Base-by-base conservation (phyloP, 2,113 vertebrate species). In the Aphyosemion australe region DNA sequence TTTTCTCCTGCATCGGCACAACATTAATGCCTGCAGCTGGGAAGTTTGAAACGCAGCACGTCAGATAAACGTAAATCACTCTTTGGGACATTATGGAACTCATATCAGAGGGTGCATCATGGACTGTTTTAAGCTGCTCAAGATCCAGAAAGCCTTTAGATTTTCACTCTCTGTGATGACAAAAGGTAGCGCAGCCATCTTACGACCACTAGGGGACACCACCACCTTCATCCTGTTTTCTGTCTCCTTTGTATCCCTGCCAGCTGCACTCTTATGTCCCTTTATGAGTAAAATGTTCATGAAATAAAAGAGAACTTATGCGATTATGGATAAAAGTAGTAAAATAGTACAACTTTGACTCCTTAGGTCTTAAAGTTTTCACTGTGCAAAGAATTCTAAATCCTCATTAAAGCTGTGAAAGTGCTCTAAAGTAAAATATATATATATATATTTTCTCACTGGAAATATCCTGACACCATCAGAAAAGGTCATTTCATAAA, bases 151-250 rank as follows among this genome's bases (percentile, higher is more conserved):
- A 41, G 8, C 19, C 20, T 54, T 41, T 15, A 10, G 2, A 0
- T n/a, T 43, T 34, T 32, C 12, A 53, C 34, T 54, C 49, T 5
- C 9, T 69, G 21, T 5, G 54, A 39, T 3, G 2, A 62, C 63
- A 12, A 12, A 14, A 19, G 18, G 47, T 13, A 54, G 14, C 12
- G 15, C 47, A 42, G 49, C 49, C 2, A 69, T 60, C 74, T 60
- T 87, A 52, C 37, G 76, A 41, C 88, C 93, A 91, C 93, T 88
- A 90, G 93, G 88, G 83, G 89, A 78, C 91, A 88, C 80, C 81
- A 80, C 66, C 74, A 78, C 76, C 82, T 82, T 73, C 79, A 74
- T 62, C 79, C 72, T 74, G 47, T 15, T 41, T 26, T 46, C 16
- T 15, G 19, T 54, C 55, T 37, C 32, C 3, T 1, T 26, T 26